A percentile compares a stretch with the other conserved stretches of the same genome.
phyloP scores from a whole-genome alignment of 1,140 invertebrate species.

The Chironomus tepperi region DNA sequence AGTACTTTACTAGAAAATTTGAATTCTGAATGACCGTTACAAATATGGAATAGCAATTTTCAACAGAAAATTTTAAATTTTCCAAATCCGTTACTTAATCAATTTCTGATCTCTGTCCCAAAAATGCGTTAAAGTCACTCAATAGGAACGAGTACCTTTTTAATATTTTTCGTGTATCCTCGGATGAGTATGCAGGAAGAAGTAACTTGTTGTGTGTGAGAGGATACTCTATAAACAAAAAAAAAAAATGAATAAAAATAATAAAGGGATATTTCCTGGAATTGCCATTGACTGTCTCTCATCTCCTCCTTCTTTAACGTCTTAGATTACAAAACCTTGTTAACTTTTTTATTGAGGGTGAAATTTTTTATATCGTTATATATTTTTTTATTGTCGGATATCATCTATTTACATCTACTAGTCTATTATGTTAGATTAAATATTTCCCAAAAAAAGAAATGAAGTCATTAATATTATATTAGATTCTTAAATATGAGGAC shows the following conservation, averaged over 20 bases:
- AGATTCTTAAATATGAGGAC: conserved; percentile 6
- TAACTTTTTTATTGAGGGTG: conserved; percentile 11
- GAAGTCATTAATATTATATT: conserved; percentile 15
- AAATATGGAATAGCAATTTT: too few species aligned
- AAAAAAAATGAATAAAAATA: too few species aligned
- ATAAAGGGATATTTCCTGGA: background rate
- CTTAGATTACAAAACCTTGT: conserved; percentile 13
- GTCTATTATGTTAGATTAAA: conserved; percentile 9
- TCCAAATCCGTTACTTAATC: too few species aligned
- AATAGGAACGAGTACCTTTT: too few species aligned
- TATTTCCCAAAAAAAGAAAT: background rate
- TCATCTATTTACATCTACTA: conserved; percentile 13
- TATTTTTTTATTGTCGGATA: conserved; percentile 11
- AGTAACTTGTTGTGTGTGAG: background rate
- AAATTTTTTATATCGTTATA: conserved; percentile 10
- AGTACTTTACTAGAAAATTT: too few species aligned
- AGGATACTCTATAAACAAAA: background rate
- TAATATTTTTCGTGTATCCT: background rate
- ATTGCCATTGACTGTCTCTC: background rate
- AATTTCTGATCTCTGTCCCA: too few species aligned
- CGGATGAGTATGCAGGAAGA: background rate
- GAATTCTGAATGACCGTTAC: too few species aligned
- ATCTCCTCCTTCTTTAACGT: background rate
- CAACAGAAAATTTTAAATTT: too few species aligned
- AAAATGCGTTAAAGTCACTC: too few species aligned